Evolutionary conservation across 2,113 vertebrate species (phyloP), one percentile per base, ranked within the genome.

Genomic region (Chunga burmeisteri): DNA sequence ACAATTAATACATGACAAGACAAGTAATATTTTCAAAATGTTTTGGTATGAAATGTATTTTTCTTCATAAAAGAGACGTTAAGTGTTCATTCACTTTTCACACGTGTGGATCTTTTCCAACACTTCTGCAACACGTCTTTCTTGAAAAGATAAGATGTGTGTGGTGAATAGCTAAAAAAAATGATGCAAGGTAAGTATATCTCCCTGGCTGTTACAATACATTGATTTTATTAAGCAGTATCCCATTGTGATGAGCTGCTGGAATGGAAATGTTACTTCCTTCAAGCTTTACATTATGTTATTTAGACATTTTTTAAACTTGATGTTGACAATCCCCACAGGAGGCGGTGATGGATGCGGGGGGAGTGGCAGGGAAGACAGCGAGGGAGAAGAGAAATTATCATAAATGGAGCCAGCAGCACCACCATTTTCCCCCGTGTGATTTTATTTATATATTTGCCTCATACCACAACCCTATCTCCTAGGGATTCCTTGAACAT

Each of bases 401-500:
- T 55, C 26, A 56, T 55, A 86, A 74, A 93, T 80, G 93, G 87
- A 96, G 32, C 30, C 52, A 95, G 89, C 38, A 86, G 73, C 62
- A 88, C 73, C 38, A 77, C 36, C 50, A 81, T 86, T 88, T 67
- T 7, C 58, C 36, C 79, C 40, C 1, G 1, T 63, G 89, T 68
- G 32, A 56, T 86, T 95, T 85, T 93, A 95, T 96, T 50, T 83
- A 83, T 71, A 70, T 59, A 94, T 93, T 85, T 93, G 86, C 63
- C 73, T 97, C 93, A 83, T 92, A 93, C 74, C 62, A 93, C 66
- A 96, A 55, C 63, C 87, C 59, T 59, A 66, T 96, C 97, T 97
- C 95, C 66, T 49, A 97, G 97, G 97, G 96, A 97, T 97, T 96
- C 77, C 79, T 97, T 97, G 90, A 96, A 93, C 97, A 98, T 97